These are phyloP conservation scores for Ditula angustiorana DNA, from an alignment of 2,888 invertebrate species.

Conservation along the genomic window DNA sequence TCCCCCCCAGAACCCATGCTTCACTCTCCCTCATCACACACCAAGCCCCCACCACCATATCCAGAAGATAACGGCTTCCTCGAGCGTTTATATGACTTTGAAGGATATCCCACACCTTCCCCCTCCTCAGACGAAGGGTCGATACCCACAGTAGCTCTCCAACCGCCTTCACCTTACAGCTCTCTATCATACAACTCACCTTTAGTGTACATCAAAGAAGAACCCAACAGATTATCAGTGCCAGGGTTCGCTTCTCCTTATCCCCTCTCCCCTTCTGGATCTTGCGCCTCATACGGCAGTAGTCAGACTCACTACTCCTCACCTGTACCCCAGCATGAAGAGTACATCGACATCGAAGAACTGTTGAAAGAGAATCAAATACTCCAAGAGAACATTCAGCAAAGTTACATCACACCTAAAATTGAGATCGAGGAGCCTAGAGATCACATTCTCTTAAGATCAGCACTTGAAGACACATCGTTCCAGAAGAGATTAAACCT, in stretches of 20 bases:
- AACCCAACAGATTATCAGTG: slow-evolving; percentile 80
- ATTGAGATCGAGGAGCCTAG: slow-evolving; percentile 84
- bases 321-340: slow-evolving; percentile 86
- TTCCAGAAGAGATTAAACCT: slow-evolving; percentile 94
- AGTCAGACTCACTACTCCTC: slow-evolving; percentile 83
- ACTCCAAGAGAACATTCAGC: slow-evolving; percentile 77
- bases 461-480: slow-evolving; percentile 93
- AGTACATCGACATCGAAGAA: slow-evolving; percentile 87
- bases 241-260: slow-evolving; percentile 82
- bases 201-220: slow-evolving; percentile 80
- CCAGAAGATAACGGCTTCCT: slow-evolving; percentile 73
- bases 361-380: slow-evolving; percentile 85
- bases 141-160: slow-evolving; percentile 84
- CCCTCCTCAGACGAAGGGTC: slow-evolving; percentile 84
- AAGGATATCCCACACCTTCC: slow-evolving; percentile 79
- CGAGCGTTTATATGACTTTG: slow-evolving; percentile 81
- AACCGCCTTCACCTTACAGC: slow-evolving; percentile 84
- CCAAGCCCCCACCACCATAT: slow-evolving; percentile 77
- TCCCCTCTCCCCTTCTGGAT: slow-evolving; percentile 85
- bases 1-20: slow-evolving; percentile 81
- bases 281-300: slow-evolving; percentile 83
- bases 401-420: slow-evolving; percentile 80
- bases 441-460: slow-evolving; percentile 91
- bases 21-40: slow-evolving; percentile 74
- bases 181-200: slow-evolving; percentile 70